phyloP scores from a whole-genome alignment of 1,140 invertebrate species.

The Campoletis sonorensis region DNA sequence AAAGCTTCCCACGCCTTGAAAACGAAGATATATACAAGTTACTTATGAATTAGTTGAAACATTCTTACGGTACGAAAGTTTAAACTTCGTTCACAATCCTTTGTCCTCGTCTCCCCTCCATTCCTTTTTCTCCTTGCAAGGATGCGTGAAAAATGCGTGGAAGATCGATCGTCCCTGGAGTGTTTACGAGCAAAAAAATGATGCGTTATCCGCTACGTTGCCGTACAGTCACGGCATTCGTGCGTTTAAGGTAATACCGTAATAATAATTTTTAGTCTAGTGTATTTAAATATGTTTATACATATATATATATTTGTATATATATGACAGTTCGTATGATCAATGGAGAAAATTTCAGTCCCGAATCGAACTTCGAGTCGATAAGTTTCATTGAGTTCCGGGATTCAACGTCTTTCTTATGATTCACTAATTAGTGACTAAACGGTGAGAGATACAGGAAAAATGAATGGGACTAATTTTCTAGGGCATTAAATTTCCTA shows the following conservation, averaged over 20 bases:
- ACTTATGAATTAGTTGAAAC: slow-evolving; percentile 40
- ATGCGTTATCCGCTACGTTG: neutral
- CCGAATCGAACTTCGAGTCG: no score
- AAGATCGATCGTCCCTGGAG: slow-evolving; percentile 33
- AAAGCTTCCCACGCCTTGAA: no score
- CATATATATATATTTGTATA: neutral
- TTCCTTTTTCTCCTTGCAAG: neutral
- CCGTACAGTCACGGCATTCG: slow-evolving; percentile 19
- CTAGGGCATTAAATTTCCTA: no score
- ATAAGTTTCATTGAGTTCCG: no score
- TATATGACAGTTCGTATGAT: no score
- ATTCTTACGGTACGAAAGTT: slow-evolving; percentile 26
- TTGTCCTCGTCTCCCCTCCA: neutral
- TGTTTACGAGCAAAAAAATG: slow-evolving; percentile 18
- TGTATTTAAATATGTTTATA: slow-evolving; percentile 40
- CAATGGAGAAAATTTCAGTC: no score
- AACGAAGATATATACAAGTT: slow-evolving; percentile 32
- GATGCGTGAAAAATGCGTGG: slow-evolving; percentile 24
- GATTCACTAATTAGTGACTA: no score
- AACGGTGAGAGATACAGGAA: no score
- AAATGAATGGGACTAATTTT: no score
- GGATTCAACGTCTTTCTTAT: no score
- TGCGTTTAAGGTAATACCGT: slow-evolving; percentile 41
- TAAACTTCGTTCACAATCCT: neutral
- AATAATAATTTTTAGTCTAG: slow-evolving; percentile 41